These are phyloP conservation scores for Ectemnius lituratus DNA, from an alignment of 2,888 invertebrate species.

Conservation along the genomic window DNA sequence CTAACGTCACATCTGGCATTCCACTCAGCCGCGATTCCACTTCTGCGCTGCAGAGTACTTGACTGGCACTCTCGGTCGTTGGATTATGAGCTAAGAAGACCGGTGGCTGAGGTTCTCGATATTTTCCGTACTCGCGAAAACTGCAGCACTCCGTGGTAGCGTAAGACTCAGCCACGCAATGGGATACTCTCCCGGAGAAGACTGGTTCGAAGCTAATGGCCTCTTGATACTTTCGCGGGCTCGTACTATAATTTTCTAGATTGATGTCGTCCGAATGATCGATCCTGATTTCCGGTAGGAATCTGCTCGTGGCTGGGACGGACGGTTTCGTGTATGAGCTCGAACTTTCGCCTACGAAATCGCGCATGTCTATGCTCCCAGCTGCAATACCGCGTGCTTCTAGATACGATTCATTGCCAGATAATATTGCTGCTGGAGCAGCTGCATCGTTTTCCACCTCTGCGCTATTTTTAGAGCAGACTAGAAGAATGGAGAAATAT, in stretches of 20 bases:
- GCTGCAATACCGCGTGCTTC: conserved; percentile 68
- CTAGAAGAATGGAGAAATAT: conserved; percentile 71
- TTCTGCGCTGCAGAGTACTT: conserved; percentile 72
- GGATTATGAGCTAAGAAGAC: conserved; percentile 40
- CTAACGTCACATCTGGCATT: conserved; percentile 75
- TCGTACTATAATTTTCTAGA: conserved; percentile 78
- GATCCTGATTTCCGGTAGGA: conserved; percentile 69
- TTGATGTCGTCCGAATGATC: conserved; percentile 74
- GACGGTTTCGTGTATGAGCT: conserved; percentile 57
- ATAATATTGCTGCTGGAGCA: conserved; percentile 68
- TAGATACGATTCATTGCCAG: conserved; percentile 57
- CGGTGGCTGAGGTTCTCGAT: conserved; percentile 35
- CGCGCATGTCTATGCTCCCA: conserved; percentile 72
- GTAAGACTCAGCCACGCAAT: conserved; percentile 50
- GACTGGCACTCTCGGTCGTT: conserved; percentile 57
- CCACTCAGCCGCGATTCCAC: conserved; percentile 69
- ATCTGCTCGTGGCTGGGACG: conserved; percentile 58
- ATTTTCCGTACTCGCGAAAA: conserved; percentile 57
- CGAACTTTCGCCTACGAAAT: conserved; percentile 67
- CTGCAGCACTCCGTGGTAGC: conserved; percentile 50
- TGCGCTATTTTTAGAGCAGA: conserved; percentile 83
- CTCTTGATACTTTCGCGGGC: conserved; percentile 78
- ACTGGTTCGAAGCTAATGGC: conserved; percentile 38
- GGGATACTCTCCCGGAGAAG: conserved; percentile 40
- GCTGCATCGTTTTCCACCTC: conserved; percentile 83